Conservation (phyloP, 2,888 invertebrate genomes). For the Opisthograptis luteolata region DNA sequence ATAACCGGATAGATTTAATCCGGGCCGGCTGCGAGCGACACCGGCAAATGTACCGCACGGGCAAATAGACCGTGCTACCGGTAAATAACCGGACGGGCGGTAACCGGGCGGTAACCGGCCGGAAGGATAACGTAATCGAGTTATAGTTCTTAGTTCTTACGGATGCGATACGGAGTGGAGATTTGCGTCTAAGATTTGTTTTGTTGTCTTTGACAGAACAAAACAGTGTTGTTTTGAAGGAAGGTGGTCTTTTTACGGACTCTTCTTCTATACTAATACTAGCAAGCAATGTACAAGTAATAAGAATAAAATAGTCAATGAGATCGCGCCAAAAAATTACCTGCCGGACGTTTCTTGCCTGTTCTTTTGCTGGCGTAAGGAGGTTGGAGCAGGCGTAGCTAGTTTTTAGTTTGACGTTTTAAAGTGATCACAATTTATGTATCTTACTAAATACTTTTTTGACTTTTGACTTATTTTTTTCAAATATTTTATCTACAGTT, state of each 20-base stretch:
- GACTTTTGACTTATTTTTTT: no score
- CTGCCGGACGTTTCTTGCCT: no score
- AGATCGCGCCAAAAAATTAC: no score
- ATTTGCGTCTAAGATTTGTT: not conserved
- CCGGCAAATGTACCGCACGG: constrained; percentile 40
- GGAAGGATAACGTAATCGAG: not conserved
- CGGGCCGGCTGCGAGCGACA: constrained; percentile 29
- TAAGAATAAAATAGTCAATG: no score
- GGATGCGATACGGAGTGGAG: not conserved
- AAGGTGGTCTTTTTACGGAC: not conserved
- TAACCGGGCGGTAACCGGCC: constrained; percentile 9
- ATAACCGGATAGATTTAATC: constrained; percentile 21
- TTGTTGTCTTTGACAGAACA: not conserved
- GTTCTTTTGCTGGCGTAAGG: no score
- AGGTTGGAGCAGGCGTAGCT: no score
- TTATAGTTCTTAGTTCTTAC: constrained; percentile 1
- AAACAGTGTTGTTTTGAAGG: not conserved
- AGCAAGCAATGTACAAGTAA: no score
- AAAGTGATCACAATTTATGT: no score
- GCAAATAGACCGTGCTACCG: constrained; percentile 39
- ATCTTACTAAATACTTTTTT: no score
- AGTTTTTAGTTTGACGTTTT: no score
- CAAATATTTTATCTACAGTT: no score
- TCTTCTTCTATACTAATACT: no score
- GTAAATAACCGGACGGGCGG: constrained; percentile 36